These are phyloP conservation scores for Spilosoma lubricipeda DNA, from an alignment of 2,888 invertebrate genomes.

Conservation along the genomic window DNA sequence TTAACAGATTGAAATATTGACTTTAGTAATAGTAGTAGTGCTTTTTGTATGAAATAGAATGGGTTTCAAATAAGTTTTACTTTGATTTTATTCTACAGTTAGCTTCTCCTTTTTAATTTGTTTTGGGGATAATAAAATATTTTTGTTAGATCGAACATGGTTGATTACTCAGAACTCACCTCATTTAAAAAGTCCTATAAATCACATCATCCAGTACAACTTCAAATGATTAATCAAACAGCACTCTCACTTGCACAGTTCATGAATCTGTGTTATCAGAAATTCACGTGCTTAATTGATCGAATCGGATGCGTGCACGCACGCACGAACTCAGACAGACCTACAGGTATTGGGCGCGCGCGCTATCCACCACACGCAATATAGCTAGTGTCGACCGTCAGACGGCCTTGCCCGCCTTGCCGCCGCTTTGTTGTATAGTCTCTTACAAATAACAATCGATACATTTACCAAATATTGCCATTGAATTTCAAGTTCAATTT, in stretches of 20 bases:
- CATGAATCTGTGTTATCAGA: constrained; percentile 24
- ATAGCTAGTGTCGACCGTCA: constrained; percentile 57
- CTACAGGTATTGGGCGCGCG: constrained; percentile 59
- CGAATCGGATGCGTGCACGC: constrained; percentile 48
- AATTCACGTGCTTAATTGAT: constrained; percentile 28
- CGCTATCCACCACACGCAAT: constrained; percentile 59
- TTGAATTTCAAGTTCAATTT: constrained; percentile 47
- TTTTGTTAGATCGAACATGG: not conserved
- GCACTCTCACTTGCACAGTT: constrained; percentile 30
- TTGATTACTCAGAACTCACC: constrained; percentile 34
- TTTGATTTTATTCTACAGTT: not conserved
- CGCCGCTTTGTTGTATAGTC: constrained; percentile 40
- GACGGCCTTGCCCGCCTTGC: constrained; percentile 64
- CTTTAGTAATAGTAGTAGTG: not conserved
- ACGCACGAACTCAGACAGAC: constrained; percentile 49
- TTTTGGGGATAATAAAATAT: too few relatives aligned
- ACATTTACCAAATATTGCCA: constrained; percentile 34
- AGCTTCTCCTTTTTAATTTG: not conserved
- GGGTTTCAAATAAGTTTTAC: not conserved
- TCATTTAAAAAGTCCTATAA: constrained; percentile 22
- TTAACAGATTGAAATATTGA: not conserved
- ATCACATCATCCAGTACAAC: constrained; percentile 28
- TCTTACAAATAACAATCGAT: constrained; percentile 33
- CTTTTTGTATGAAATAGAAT: not conserved
- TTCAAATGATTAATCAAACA: constrained; percentile 31